Conservation (phyloP, 2,797 vertebrate species). For the Furcifer pardalis region DNA sequence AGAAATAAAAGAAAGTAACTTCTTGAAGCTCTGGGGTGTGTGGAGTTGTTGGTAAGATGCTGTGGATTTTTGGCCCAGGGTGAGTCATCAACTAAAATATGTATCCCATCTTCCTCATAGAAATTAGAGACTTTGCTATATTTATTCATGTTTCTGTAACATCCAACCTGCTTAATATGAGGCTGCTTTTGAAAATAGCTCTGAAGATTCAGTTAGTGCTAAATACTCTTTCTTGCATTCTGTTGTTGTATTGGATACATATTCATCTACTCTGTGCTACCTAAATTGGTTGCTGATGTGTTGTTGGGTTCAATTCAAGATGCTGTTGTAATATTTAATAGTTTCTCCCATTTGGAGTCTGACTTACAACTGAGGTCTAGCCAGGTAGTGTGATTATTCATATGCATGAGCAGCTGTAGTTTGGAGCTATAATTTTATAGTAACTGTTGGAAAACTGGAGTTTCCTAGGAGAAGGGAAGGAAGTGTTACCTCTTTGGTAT, state of each 20-base stretch:
- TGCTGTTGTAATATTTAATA: neutral
- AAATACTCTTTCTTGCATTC: neutral
- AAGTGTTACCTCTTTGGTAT: neutral
- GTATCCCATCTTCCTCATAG: no score
- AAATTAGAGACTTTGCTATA: neutral
- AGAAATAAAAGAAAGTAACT: no score
- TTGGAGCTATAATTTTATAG: neutral
- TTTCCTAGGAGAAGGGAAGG: neutral
- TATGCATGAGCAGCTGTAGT: neutral
- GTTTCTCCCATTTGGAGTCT: neutral
- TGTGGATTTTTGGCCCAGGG: no score
- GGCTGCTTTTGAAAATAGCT: neutral
- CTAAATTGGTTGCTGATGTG: neutral
- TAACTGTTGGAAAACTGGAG: neutral
- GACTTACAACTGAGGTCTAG: neutral
- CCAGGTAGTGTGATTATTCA: neutral
- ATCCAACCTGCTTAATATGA: neutral
- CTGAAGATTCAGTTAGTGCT: neutral
- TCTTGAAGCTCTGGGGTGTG: no score
- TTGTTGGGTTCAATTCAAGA: neutral
- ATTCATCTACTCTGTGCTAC: no score
- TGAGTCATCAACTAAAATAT: no score
- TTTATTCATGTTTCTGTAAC: neutral
- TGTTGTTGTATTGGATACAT: no score
- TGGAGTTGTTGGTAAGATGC: neutral